Evolutionary conservation across 2,888 invertebrate genomes (phyloP).

Genomic region (Macaria liturata): DNA sequence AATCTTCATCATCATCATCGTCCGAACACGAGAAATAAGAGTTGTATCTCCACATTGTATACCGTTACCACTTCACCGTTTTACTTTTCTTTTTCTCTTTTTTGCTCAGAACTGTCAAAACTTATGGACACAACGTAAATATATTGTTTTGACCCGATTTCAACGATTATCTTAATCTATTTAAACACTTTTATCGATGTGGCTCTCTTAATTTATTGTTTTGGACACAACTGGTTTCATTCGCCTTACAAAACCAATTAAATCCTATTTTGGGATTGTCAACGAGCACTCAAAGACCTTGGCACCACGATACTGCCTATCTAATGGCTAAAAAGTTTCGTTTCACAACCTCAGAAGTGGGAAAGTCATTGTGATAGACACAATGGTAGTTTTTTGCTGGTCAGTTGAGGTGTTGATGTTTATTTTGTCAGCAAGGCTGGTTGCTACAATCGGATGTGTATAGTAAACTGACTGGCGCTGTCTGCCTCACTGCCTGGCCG

Average conservation of each 20-base stretch:
- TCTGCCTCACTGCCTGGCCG: background rate
- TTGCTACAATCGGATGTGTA: conserved; percentile 22
- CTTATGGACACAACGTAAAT: too few species aligned
- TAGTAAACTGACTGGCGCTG: conserved; percentile 5
- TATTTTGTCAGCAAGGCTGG: conserved; percentile 25
- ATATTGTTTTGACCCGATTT: background rate
- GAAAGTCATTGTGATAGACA: conserved; percentile 30
- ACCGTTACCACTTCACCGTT: conserved; percentile 8
- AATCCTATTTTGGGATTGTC: conserved; percentile 22
- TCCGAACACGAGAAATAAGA: conserved; percentile 51
- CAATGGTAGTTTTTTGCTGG: conserved; percentile 31
- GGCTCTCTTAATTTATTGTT: background rate
- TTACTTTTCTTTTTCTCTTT: background rate
- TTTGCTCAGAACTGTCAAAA: too few species aligned
- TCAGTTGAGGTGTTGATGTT: conserved; percentile 9
- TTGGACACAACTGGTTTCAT: conserved; percentile 4
- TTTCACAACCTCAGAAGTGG: conserved; percentile 29
- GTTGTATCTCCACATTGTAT: conserved; percentile 57
- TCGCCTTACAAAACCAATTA: conserved; percentile 11
- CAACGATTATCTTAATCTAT: too few species aligned
- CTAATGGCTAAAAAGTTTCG: conserved; percentile 23
- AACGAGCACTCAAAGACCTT: conserved; percentile 24
- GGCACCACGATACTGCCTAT: conserved; percentile 24
- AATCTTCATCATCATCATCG: conserved; percentile 52
- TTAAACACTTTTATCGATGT: too few species aligned